Base-by-base conservation (phyloP, 2,113 vertebrate species). In the Pseudonaja textilis region DNA sequence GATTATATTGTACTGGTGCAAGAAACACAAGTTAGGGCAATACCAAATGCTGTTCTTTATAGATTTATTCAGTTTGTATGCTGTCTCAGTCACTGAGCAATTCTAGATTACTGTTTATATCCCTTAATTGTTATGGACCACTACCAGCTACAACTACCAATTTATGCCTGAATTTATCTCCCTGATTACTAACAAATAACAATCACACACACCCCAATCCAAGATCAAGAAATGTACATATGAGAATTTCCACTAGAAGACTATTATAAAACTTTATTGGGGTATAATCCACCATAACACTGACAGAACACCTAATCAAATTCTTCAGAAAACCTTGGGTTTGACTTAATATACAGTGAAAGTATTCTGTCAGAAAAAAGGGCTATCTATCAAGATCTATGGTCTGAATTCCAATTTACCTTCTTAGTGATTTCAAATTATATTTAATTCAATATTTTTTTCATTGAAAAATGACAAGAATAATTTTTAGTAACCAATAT, bases 261-360 rank as follows among this genome's bases (percentile, higher is more conserved):
- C 90, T 96, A 95, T 95, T 93, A 93, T 90, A 91, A 92, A 87
- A 89, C 89, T 98, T 98, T 98, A 98, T 98, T 98, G 94, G 91
- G 94, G 87, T 34, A 85, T 89, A 95, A 92, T 61, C 95, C 93
- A 94, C 29, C 96, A 50, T 69, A 94, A 90, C 95, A 96, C 93
- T 96, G 11, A 93, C 93, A 90, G 95, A 90, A 94, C 93, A 90
- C 93, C 87, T 96, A 90, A n/a, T 81, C 94, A 81, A 81, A 47
- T 93, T 91, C 94, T 87, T 94, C 52, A 94, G 59, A 92, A 95
- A 96, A 91, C 81, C 89, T 0, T 90, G 64, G 61, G 89, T 94
- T 9, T 90, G 93, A 92, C 94, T 92, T 56, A 93, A 42, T 93
- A 91, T 95, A 93, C 90, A 91, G 91, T 89, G 91, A 89, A 95